phyloP scores from a whole-genome alignment of 2,888 invertebrate species.

The Hedya salicella region DNA sequence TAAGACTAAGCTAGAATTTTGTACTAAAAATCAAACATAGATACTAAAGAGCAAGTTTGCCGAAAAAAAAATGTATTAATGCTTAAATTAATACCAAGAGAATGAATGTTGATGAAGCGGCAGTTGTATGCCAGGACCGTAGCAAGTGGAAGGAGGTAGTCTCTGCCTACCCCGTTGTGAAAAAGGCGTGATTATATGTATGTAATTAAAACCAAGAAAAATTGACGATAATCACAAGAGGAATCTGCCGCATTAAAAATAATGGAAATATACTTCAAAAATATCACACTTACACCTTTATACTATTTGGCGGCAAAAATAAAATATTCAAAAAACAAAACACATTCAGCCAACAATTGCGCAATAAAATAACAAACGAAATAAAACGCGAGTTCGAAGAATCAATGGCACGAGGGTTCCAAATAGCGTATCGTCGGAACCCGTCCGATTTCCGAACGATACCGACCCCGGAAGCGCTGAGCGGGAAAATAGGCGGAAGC shows the following conservation, averaged over 20 bases:
- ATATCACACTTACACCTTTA: neutral
- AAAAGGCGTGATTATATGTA: no score
- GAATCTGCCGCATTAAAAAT: neutral
- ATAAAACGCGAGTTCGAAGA: constrained; percentile 41
- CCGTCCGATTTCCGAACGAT: constrained; percentile 78
- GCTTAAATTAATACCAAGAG: no score
- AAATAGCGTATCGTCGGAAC: constrained; percentile 67
- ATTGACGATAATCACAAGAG: neutral
- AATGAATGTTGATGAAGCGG: no score
- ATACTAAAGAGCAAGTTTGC: no score
- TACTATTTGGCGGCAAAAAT: constrained; percentile 6
- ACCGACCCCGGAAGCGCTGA: constrained; percentile 75
- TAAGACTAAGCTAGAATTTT: no score
- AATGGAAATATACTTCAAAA: neutral
- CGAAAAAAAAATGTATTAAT: no score
- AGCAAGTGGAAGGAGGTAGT: no score
- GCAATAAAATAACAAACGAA: constrained; percentile 34
- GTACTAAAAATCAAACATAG: no score
- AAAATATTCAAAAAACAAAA: constrained; percentile 24
- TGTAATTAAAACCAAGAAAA: no score
- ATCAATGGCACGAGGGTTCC: constrained; percentile 51
- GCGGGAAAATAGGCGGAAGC: constrained; percentile 84
- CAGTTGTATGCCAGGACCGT: no score
- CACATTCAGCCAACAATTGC: constrained; percentile 24
- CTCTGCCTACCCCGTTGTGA: no score